These are phyloP conservation scores for Cryptomyrus ogoouensis DNA, from an alignment of 2,113 vertebrate species.

Conservation along the genomic window DNA sequence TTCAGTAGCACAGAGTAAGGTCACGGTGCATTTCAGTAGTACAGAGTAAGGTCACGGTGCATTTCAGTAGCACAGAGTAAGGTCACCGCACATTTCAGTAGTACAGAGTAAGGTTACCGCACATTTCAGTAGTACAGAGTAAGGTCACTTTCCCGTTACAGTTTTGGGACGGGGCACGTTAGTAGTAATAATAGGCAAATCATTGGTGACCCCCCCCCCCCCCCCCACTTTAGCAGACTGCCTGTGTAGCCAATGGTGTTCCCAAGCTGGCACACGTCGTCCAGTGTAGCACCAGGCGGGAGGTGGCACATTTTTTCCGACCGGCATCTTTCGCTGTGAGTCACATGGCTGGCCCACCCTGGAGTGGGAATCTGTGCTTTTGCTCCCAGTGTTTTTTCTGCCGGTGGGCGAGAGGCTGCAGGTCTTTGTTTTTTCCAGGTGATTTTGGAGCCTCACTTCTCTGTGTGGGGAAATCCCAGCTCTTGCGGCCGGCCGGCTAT, in stretches of 20 bases:
- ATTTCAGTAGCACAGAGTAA: background rate
- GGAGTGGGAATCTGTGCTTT: background rate
- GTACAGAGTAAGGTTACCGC: background rate
- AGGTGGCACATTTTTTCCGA: background rate
- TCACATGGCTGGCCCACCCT: background rate
- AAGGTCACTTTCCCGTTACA: background rate
- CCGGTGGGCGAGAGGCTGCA: background rate
- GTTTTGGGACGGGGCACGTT: background rate
- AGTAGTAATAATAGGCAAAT: background rate
- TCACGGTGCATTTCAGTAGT: background rate
- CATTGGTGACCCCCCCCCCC: conserved; percentile 4
- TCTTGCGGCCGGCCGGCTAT: background rate
- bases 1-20: background rate
- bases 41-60: background rate
- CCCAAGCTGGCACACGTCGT: background rate
- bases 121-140: background rate
- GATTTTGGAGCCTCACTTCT: background rate
- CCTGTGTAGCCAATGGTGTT: background rate
- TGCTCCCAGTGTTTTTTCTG: background rate
- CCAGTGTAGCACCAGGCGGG: background rate
- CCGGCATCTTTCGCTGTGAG: background rate
- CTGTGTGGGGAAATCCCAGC: background rate
- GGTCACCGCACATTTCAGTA: background rate
- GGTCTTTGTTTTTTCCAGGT: background rate
- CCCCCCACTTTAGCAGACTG: conserved; percentile 5